phyloP scores from a whole-genome alignment of 2,888 invertebrate species.

The Drosophila nr. perissopoda region DNA sequence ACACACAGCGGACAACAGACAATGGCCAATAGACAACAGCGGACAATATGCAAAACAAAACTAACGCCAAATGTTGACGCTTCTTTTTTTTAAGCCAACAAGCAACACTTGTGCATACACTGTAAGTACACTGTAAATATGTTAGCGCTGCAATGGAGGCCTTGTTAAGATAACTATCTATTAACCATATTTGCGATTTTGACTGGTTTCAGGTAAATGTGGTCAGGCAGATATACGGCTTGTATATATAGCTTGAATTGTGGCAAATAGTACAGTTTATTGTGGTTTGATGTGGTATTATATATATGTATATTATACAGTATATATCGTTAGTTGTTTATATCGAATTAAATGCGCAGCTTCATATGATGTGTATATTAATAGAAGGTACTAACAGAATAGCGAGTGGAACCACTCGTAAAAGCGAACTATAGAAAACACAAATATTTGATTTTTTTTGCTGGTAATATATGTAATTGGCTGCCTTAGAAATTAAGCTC shows the following conservation, averaged over 20 bases:
- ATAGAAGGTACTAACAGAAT: too few relatives aligned
- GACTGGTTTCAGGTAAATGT: not conserved
- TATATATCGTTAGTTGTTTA: not conserved
- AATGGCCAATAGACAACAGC: slow-evolving; percentile 15
- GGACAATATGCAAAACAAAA: slow-evolving; percentile 75
- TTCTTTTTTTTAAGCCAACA: slow-evolving; percentile 32
- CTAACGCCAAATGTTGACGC: slow-evolving; percentile 67
- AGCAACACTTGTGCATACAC: slow-evolving; percentile 27
- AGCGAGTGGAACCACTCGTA: too few relatives aligned
- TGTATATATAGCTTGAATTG: not conserved
- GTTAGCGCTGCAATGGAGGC: not conserved
- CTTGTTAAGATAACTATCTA: not conserved
- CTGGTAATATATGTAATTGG: not conserved
- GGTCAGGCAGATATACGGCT: not conserved
- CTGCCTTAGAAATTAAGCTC: not conserved
- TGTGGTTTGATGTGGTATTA: not conserved
- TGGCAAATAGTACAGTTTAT: not conserved
- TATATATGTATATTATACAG: not conserved
- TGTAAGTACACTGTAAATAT: slow-evolving; percentile 46
- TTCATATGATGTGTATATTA: not conserved
- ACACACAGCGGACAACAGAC: slow-evolving; percentile 17
- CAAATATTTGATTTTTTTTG: too few relatives aligned
- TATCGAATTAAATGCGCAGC: not conserved
- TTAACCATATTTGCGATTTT: slow-evolving; percentile 3
- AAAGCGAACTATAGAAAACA: too few relatives aligned